Evolutionary conservation across 2,888 invertebrate species (phyloP).

Genomic region (Galerucella nymphaeae): DNA sequence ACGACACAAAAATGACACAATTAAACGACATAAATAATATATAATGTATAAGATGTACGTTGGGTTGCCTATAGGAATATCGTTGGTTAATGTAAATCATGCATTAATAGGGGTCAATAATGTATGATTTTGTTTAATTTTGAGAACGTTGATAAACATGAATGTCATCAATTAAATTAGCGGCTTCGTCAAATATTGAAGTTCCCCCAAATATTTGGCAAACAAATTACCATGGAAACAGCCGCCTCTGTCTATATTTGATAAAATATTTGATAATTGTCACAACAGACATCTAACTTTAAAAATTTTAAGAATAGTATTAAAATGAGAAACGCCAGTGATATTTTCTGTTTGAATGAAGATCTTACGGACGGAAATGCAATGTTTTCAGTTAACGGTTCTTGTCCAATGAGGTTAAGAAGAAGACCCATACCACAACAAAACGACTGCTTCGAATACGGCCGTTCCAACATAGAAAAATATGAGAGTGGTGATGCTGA

Average conservation of each 20-base stretch:
- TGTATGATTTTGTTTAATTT: too few species aligned
- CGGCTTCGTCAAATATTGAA: too few species aligned
- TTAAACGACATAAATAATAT: too few species aligned
- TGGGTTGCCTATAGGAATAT: too few species aligned
- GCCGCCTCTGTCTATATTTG: neutral
- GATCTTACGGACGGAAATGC: constrained; percentile 57
- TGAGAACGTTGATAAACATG: too few species aligned
- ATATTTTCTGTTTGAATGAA: constrained; percentile 60
- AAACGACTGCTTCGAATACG: constrained; percentile 49
- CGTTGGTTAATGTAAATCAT: too few species aligned
- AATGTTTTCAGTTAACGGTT: constrained; percentile 61
- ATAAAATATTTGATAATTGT: constrained; percentile 14
- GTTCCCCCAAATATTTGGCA: too few species aligned
- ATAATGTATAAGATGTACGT: too few species aligned
- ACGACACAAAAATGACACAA: too few species aligned
- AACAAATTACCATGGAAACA: neutral
- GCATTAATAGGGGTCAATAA: too few species aligned
- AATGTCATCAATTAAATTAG: too few species aligned
- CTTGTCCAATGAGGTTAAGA: constrained; percentile 57
- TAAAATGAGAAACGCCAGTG: constrained; percentile 57
- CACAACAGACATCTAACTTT: constrained; percentile 4
- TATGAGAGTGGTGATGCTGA: constrained; percentile 33
- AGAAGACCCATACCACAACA: constrained; percentile 42
- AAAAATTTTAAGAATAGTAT: neutral
- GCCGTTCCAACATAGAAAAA: constrained; percentile 30